Evolutionary conservation across 2,888 invertebrate genomes (phyloP), one percentile per base, ranked within the genome.

Genomic region (Vandiemenella viatica): DNA sequence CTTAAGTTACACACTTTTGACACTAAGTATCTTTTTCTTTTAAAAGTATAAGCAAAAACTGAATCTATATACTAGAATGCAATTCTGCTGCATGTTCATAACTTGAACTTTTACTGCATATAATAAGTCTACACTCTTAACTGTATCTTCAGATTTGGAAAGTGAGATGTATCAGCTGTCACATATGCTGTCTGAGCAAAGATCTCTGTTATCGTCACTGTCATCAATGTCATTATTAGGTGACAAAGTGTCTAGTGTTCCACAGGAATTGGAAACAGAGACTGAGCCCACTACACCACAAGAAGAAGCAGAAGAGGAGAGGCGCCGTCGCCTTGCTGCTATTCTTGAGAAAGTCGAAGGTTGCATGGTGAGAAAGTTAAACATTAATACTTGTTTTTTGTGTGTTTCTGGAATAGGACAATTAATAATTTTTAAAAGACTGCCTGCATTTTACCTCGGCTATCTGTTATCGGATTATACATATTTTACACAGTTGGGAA

Each of bases 151-250:
- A 83, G 83, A 93, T 74, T 72, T 97, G 60, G 96, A 96, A 70
- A 89, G 91, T 55, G 96, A 97, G 70, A 96, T 96, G 95, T 95
- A 95, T 67, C 93, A 96, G 64, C 70, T 97, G 49, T 95, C 92
- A 23, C 92, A 95, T 65, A 76, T 93, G 62, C 70, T 97, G 21
- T 87, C 90, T 46, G 95, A 96, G 62, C 95, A 96, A 68, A 80
- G 91, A 57, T 80, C 83, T 44, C 74, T 95, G 49, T 74, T 96
- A 52, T 78, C 76, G 43, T 77, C 80, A 16, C 70, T 91, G 58
- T 77, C 83, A 43, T 80, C 82, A 55, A 80, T 80, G 45, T 79
- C 82, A 43, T 68, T 80, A 58, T 65, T 78, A 51, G 75, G 68
- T 49, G 67, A 57, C 54, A 59, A 53, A 41, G 45, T 48, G 17